Percentiles rank a stretch among this genome's conserved stretches.
phyloP scores from a whole-genome alignment of 2,113 vertebrate species.

The Ceyx margarethae region DNA sequence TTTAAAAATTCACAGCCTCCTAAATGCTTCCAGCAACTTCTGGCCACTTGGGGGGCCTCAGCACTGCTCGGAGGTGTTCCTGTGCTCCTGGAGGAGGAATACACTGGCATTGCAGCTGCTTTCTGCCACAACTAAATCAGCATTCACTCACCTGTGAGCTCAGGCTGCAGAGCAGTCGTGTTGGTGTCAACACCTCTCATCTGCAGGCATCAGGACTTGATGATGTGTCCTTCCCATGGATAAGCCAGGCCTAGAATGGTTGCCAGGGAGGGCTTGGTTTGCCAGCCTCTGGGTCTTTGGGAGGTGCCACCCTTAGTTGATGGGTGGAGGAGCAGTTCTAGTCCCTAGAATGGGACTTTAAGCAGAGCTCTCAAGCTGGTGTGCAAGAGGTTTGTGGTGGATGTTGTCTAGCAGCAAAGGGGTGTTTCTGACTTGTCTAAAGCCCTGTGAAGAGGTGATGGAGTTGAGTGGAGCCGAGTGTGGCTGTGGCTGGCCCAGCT shows the following conservation, averaged over 20 bases:
- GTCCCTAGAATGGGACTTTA: not conserved
- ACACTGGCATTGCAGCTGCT: not conserved
- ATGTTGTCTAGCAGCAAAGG: not conserved
- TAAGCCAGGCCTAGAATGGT: not conserved
- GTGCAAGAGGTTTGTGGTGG: not conserved
- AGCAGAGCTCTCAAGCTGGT: not conserved
- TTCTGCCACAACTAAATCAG: not conserved
- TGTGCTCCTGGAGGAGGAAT: not conserved
- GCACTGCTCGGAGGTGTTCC: not conserved
- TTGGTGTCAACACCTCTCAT: not conserved
- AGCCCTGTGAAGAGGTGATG: fast-evolving
- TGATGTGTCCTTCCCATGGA: not conserved
- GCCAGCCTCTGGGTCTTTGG: not conserved
- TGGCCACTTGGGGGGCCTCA: not conserved
- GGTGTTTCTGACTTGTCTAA: not conserved
- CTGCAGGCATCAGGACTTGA: too few species aligned
- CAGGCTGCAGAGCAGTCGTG: not conserved
- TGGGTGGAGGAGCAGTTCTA: not conserved
- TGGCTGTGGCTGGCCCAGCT: not conserved
- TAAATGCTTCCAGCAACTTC: not conserved
- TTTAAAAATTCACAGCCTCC: constrained; percentile 36
- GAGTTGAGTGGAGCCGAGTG: not conserved
- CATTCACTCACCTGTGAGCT: not conserved
- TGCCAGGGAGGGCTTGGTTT: not conserved
- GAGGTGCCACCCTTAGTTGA: not conserved